Evolutionary conservation across 2,797 vertebrate species (phyloP), one percentile per base, ranked within the genome.

Genomic region (Sebastes cheni): DNA sequence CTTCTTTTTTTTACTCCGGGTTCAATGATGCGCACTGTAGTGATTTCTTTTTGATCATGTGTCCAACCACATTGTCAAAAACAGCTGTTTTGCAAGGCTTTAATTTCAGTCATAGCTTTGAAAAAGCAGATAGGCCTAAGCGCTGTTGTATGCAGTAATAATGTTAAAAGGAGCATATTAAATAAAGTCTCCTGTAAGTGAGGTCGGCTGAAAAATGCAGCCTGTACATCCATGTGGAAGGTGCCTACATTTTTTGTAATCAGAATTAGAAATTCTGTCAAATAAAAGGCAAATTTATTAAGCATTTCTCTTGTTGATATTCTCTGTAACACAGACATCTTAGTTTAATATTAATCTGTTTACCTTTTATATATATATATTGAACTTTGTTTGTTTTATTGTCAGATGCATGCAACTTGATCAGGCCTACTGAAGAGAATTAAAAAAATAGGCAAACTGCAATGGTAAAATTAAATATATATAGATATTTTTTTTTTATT

Each of bases 161-260:
- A 59, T 83, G 67, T 78, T 65, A 18, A 46, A 12, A 81, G 64
- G 75, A 34, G 32, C 30, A 58, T 46, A 72, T 62, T 10, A 67
- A 56, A 14, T 39, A 4, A 64, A 52, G 36, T 71, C 68, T 88
- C 64, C 77, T 72, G 39, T 16, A 62, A 80, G 81, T 55, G 67
- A 86, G 80, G 75, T n/a, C 18, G 62, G 29, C n/a, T 75, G 27
- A 36, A 69, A 81, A 72, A 72, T 46, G 56, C 42, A 42, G 42
- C 81, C 66, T 72, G 55, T 50, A 75, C 34, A 75, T 86, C 72
- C 8, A 8, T 74, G 77, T 71, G 71, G 77, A 89, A 60, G 83
- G 88, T 92, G 91, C 91, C 81, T 91, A 86, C 54, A 32, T 52
- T 89, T 89, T 93, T 93, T 93, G 61, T 90, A 88, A 86, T 67